Conservation (phyloP, 2,797 vertebrate genomes). For the Tapera naevia region DNA sequence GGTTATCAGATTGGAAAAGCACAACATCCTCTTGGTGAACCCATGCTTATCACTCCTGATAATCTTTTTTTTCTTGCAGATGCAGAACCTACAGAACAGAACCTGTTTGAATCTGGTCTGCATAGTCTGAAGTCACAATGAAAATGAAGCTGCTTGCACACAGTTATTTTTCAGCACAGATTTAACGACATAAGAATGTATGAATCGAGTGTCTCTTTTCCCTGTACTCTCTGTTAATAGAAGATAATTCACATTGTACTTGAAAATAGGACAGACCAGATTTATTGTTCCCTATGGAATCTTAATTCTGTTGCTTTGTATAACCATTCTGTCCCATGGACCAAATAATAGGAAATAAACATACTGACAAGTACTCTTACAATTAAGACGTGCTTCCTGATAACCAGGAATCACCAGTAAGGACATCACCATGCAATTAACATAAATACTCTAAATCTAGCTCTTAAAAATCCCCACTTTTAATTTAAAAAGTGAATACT, state of each 20-base stretch:
- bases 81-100: neutral
- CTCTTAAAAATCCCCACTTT: accelerated
- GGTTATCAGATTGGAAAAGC: no score
- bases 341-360: neutral
- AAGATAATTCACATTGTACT: slow-evolving; percentile 11
- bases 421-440: neutral
- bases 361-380: neutral
- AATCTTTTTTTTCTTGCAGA: no score
- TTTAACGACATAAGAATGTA: slow-evolving; percentile 5
- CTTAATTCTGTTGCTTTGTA: neutral
- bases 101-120: neutral
- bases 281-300: neutral
- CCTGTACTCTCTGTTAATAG: neutral
- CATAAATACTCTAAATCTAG: neutral
- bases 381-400: neutral
- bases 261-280: slow-evolving; percentile 11
- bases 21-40: no score
- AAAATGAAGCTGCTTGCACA: neutral
- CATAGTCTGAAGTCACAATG: neutral
- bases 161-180: neutral
- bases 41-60: no score
- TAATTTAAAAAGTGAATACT: neutral
- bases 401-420: neutral
- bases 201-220: neutral
- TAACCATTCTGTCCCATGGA: neutral